phyloP scores from a whole-genome alignment of 1,140 invertebrate genomes.

The Micrasema longulum region DNA sequence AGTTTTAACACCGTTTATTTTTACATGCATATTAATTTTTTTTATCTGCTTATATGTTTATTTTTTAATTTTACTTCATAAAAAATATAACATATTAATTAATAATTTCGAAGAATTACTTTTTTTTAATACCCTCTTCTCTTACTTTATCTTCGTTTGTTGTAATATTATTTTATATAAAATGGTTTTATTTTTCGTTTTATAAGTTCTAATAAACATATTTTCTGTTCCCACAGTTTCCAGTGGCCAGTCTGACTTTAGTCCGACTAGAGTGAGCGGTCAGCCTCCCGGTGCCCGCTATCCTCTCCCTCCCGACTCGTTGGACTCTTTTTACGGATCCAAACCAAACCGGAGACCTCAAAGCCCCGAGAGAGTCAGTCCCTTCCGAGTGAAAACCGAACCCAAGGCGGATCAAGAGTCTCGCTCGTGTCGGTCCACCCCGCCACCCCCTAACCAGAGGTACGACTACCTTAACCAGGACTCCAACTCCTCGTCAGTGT shows the following conservation, averaged over 20 bases:
- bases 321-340: slow-evolving; percentile 59
- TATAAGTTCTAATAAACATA: too few relatives aligned
- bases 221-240: slow-evolving; percentile 43
- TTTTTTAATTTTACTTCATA: too few relatives aligned
- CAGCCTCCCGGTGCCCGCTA: slow-evolving; percentile 40
- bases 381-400: slow-evolving; percentile 68
- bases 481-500: slow-evolving; percentile 79
- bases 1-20: too few relatives aligned
- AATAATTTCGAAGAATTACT: too few relatives aligned
- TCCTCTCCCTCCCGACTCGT: slow-evolving; percentile 55
- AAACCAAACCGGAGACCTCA: slow-evolving; percentile 62
- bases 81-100: too few relatives aligned
- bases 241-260: slow-evolving; percentile 51
- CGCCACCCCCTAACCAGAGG: slow-evolving; percentile 64
- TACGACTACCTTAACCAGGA: slow-evolving; percentile 76
- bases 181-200: too few relatives aligned
- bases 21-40: too few relatives aligned
- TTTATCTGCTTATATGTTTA: too few relatives aligned
- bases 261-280: slow-evolving; percentile 47
- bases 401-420: slow-evolving; percentile 66
- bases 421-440: slow-evolving; percentile 63
- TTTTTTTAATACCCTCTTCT: too few relatives aligned
- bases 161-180: too few relatives aligned
- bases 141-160: too few relatives aligned
- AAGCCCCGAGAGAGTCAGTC: slow-evolving; percentile 71